These are phyloP conservation scores for Spisula subtruncata DNA, from an alignment of 2,888 invertebrate genomes.

Conservation along the genomic window DNA sequence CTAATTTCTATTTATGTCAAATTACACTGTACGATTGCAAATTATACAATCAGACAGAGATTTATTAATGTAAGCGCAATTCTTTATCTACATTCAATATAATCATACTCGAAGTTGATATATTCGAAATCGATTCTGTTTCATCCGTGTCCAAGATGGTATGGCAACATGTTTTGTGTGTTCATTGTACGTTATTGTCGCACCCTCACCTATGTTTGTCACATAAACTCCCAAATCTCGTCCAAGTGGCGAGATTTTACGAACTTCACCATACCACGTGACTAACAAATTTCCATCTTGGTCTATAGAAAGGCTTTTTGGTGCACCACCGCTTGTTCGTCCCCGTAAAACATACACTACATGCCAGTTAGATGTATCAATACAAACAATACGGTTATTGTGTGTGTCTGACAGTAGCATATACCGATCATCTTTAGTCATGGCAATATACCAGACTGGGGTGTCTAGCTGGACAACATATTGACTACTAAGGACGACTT, in stretches of 20 bases:
- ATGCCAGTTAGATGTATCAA: conserved; percentile 60
- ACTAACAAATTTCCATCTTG: conserved; percentile 55
- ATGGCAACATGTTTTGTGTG: conserved; percentile 41
- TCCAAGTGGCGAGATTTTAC: conserved; percentile 56
- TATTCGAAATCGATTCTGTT: conserved; percentile 46
- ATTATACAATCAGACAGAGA: too few relatives aligned
- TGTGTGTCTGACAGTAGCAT: conserved; percentile 60
- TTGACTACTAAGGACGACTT: conserved; percentile 56
- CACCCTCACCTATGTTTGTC: conserved; percentile 36
- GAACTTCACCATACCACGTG: conserved; percentile 65
- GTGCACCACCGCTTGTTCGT: conserved; percentile 49
- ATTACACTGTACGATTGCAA: too few relatives aligned
- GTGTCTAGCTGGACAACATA: conserved; percentile 54
- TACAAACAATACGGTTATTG: conserved; percentile 60
- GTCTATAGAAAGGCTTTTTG: conserved; percentile 58
- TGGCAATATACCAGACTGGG: conserved; percentile 61
- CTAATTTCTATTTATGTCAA: too few relatives aligned
- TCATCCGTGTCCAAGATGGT: conserved; percentile 30
- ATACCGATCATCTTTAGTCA: conserved; percentile 46
- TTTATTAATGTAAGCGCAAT: too few relatives aligned
- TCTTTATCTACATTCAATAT: too few relatives aligned
- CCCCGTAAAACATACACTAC: conserved; percentile 62
- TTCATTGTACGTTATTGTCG: conserved; percentile 51
- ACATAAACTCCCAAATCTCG: conserved; percentile 61
- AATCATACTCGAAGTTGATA: conserved; percentile 28